A percentile compares a stretch with the other conserved stretches of the same genome.
phyloP scores from a whole-genome alignment of 2,797 vertebrate genomes.

The Galagoides demidoff region DNA sequence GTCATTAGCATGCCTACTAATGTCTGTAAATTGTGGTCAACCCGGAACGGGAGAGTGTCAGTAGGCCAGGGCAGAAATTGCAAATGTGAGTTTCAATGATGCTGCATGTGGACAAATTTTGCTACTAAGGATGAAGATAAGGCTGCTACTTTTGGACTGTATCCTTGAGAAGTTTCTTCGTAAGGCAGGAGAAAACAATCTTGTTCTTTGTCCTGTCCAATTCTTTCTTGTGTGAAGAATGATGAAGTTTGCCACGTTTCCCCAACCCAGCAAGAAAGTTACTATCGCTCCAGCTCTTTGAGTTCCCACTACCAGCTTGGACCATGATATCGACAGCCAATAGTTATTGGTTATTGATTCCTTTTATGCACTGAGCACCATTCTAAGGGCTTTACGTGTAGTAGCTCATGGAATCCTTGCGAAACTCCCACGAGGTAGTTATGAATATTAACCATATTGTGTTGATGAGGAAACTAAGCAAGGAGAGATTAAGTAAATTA shows the following conservation, averaged over 20 bases:
- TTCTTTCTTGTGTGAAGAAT: background rate
- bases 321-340: background rate
- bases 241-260: background rate
- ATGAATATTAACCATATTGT: background rate
- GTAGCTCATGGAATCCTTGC: background rate
- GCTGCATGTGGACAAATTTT: background rate
- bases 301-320: background rate
- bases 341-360: background rate
- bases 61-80: background rate
- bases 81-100: background rate
- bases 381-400: background rate
- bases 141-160: background rate
- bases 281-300: background rate
- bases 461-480: background rate
- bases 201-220: background rate
- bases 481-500: background rate
- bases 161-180: background rate
- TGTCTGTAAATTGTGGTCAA: background rate
- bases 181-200: background rate
- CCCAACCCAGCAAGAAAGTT: background rate
- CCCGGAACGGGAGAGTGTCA: background rate
- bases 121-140: background rate
- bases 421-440: background rate
- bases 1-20: background rate
- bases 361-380: background rate